Percentiles rank a stretch among this genome's conserved stretches.
Conservation (phyloP, 2,113 vertebrate genomes). For the Aramus guarauna region DNA sequence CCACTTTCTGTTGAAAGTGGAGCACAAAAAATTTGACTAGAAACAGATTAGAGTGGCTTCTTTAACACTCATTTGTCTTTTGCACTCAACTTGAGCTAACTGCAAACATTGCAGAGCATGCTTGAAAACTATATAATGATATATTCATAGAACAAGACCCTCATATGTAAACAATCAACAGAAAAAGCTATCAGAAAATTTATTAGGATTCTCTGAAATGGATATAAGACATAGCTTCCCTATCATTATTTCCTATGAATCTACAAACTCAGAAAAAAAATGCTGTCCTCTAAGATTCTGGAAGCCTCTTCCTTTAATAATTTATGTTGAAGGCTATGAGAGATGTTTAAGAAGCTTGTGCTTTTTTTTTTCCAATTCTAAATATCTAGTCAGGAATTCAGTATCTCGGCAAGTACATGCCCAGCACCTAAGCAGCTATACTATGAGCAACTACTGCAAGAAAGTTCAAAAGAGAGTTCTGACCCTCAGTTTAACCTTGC, state of each 20-base stretch:
- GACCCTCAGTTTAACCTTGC: constrained; percentile 44
- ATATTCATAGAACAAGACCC: neutral
- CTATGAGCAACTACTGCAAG: neutral
- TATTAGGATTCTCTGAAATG: neutral
- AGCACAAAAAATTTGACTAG: neutral
- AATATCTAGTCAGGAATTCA: constrained; percentile 27
- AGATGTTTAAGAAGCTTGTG: constrained; percentile 40
- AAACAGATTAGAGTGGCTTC: neutral
- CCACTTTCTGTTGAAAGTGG: neutral
- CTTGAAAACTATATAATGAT: neutral
- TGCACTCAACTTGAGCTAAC: neutral
- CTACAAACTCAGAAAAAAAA: constrained; percentile 18
- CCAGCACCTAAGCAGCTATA: neutral
- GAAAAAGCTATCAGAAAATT: neutral
- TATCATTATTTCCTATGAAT: constrained; percentile 17
- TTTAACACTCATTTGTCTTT: neutral
- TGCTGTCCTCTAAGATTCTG: constrained; percentile 9
- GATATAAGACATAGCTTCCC: neutral
- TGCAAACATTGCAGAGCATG: neutral
- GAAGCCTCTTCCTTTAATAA: constrained; percentile 45
- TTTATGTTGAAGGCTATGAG: constrained; percentile 30
- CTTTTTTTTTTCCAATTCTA: constrained; percentile 36
- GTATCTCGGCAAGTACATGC: neutral
- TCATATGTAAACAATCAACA: neutral
- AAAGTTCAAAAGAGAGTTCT: constrained; percentile 1